Conservation (phyloP, 1,140 invertebrate genomes). For the Oryzaephilus surinamensis region DNA sequence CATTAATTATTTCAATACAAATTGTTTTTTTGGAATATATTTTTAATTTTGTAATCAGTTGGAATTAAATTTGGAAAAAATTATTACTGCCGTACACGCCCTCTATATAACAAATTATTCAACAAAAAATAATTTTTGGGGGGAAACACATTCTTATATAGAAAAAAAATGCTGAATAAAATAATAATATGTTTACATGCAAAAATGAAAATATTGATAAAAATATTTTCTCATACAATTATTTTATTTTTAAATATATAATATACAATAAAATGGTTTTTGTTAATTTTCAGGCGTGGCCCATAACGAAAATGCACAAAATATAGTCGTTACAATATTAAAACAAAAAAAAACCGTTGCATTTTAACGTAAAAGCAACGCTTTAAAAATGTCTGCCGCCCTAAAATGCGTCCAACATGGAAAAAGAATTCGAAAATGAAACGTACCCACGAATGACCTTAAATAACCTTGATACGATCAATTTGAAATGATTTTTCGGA, state of each 20-base stretch:
- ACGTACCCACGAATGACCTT: not conserved
- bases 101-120: not conserved
- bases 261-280: too few relatives aligned
- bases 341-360: too few relatives aligned
- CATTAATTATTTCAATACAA: not conserved
- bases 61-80: slow-evolving; percentile 1
- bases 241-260: not conserved
- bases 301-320: too few relatives aligned
- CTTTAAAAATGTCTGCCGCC: too few relatives aligned
- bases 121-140: not conserved
- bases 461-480: not conserved
- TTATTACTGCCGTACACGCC: not conserved
- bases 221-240: not conserved
- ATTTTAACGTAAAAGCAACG: too few relatives aligned
- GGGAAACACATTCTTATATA: not conserved
- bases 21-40: not conserved
- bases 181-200: too few relatives aligned
- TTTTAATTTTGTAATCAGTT: slow-evolving; percentile 3
- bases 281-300: too few relatives aligned
- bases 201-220: too few relatives aligned
- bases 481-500: not conserved
- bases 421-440: not conserved
- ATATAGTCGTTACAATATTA: too few relatives aligned
- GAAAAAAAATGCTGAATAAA: too few relatives aligned
- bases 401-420: too few relatives aligned